phyloP scores from a whole-genome alignment of 2,888 invertebrate genomes.

The Abrostola tripartita region DNA sequence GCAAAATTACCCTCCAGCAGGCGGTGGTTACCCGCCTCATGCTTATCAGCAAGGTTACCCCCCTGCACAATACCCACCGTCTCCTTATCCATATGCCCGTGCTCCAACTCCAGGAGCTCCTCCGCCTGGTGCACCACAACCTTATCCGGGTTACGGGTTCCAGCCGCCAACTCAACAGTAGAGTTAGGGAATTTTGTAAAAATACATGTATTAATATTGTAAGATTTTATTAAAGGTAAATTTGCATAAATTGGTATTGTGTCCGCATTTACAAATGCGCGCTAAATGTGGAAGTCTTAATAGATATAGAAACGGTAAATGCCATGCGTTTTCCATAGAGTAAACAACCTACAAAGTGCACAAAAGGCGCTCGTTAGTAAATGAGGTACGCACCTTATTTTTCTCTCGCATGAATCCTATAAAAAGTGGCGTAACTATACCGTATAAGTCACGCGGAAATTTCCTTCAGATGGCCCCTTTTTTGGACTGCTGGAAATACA shows the following conservation, averaged over 20 bases:
- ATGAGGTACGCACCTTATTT: too few species aligned
- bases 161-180: constrained; percentile 92
- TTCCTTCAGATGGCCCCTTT: too few species aligned
- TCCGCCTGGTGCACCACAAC: constrained; percentile 92
- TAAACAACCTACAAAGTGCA: too few species aligned
- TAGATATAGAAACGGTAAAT: too few species aligned
- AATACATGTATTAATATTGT: constrained; percentile 1
- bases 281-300: too few species aligned
- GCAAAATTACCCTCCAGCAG: constrained; percentile 81
- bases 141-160: constrained; percentile 93
- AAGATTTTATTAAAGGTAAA: not conserved
- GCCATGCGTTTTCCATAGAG: too few species aligned
- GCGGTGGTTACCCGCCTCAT: constrained; percentile 85
- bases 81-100: constrained; percentile 88
- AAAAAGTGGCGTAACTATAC: too few species aligned
- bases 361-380: too few species aligned
- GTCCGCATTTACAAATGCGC: not conserved
- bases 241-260: not conserved
- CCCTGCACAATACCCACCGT: constrained; percentile 88
- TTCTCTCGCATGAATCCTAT: too few species aligned
- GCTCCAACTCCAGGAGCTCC: constrained; percentile 90
- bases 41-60: constrained; percentile 87
- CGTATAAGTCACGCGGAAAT: too few species aligned
- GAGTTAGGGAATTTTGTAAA: constrained; percentile 23
- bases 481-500: too few species aligned